Evolutionary conservation across 2,113 vertebrate genomes (phyloP), one percentile per base, ranked within the genome.

Genomic region (Ptychochromis oligacanthus): DNA sequence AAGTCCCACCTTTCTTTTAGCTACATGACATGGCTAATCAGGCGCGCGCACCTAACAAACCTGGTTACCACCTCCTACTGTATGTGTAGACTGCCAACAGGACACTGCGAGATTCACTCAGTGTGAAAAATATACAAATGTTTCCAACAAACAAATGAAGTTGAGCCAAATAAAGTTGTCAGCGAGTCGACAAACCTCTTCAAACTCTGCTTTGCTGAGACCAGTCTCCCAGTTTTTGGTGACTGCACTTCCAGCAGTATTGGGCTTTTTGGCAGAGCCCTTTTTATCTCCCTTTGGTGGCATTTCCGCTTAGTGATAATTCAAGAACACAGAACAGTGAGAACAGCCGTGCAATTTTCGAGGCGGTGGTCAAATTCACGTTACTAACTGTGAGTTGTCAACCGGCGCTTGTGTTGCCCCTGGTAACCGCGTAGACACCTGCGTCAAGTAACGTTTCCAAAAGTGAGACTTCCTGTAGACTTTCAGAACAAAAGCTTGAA

Each of bases 121-220:
- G 17, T 31, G 65, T 7, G 3, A 52, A 70, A 0, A 31, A 0
- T 0, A 70, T 36, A 5, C 28, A 67, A 46, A 26, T 46, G 10
- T 70, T 13, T 70, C 24, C 24, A 70, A 49, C 43, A 52, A 13
- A 31, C 15, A 20, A 7, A 49, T 49, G 6, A 67, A 0, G 40
- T 49, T 46, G 9, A 46, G 64, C 9, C 9, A 49, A 49, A 70
- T 12, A 64, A 28, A 28, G 5, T 28, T 3, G 5, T 24, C 6
- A n/a, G 46, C 26, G 12, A 61, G 52, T 43, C 1, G 20, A 49
- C 90, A 55, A 84, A 94, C 94, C 94, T 93, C 92, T 17, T 92
- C 83, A 61, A 95, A 88, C 24, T 17, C 74, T 2, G 81, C 92
- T n/a, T 2, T 61, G 28, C 5, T 75, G 9, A 95, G 90, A 46